Evolutionary conservation across 2,797 vertebrate genomes (phyloP).

Genomic region (Microchirus variegatus): DNA sequence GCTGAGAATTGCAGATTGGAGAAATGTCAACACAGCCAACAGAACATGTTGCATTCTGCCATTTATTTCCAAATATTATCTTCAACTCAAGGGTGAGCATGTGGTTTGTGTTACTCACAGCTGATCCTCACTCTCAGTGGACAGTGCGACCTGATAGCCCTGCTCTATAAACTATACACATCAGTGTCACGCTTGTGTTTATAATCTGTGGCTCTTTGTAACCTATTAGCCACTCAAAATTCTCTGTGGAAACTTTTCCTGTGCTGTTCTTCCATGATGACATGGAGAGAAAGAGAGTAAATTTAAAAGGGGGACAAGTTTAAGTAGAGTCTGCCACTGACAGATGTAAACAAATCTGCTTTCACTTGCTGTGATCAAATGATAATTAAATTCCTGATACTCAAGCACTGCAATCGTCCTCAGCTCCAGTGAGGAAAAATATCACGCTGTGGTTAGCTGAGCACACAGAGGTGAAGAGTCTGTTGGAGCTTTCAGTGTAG

Average conservation of each 20-base stretch:
- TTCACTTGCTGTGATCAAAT: constrained; percentile 47
- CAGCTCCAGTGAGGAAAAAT: constrained; percentile 39
- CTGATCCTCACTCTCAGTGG: constrained; percentile 49
- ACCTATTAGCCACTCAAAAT: constrained; percentile 65
- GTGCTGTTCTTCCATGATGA: constrained; percentile 29
- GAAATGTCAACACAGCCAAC: constrained; percentile 56
- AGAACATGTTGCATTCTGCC: constrained; percentile 49
- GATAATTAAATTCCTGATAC: constrained; percentile 18
- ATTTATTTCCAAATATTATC: constrained; percentile 69
- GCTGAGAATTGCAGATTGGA: constrained; percentile 47
- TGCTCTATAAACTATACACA: constrained; percentile 64
- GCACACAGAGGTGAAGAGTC: constrained; percentile 35
- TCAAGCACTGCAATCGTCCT: constrained; percentile 22
- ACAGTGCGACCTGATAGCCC: constrained; percentile 50
- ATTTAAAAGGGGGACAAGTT: constrained; percentile 13
- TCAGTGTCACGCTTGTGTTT: constrained; percentile 68
- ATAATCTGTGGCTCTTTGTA: constrained; percentile 54
- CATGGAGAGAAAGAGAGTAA: constrained; percentile 8
- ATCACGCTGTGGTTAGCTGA: constrained; percentile 26
- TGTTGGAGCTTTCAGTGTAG: constrained; percentile 44
- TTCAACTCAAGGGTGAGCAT: constrained; percentile 63
- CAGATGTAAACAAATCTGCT: constrained; percentile 60
- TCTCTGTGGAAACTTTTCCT: constrained; percentile 53
- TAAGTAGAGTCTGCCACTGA: constrained; percentile 25
- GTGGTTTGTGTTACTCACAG: constrained; percentile 68